A percentile compares a stretch with the other conserved stretches of the same genome.
Conservation (phyloP, 2,113 vertebrate species). For the Grallaria varia region DNA sequence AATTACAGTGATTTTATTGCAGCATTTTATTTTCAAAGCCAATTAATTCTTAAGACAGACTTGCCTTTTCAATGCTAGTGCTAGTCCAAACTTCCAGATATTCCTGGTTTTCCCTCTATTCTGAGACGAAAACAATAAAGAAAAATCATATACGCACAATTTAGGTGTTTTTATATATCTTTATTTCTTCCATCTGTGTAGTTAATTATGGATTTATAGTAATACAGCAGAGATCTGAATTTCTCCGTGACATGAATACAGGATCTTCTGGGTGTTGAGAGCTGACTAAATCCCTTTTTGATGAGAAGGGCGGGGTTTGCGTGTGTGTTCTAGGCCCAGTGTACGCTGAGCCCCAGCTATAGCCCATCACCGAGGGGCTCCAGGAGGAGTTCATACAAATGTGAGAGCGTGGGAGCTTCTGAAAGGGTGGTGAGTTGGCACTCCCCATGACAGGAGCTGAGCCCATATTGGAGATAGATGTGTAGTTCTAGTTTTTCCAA, state of each 20-base stretch:
- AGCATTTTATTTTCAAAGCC: not conserved
- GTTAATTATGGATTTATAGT: not conserved
- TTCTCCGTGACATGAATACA: not conserved
- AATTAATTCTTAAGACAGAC: not conserved
- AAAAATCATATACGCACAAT: not conserved
- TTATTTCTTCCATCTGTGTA: not conserved
- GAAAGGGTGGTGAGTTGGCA: not conserved
- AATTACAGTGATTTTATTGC: not conserved
- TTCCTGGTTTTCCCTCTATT: not conserved
- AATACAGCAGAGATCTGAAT: not conserved
- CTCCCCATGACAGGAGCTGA: not conserved
- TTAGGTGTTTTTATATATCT: not conserved
- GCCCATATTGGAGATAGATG: accelerated
- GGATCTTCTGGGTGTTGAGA: not conserved
- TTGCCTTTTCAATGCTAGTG: not conserved
- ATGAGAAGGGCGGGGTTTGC: not conserved
- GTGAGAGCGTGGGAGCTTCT: not conserved
- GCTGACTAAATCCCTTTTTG: not conserved
- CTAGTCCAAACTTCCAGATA: not conserved
- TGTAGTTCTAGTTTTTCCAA: accelerated
- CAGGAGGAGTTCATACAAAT: not conserved
- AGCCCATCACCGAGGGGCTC: not conserved
- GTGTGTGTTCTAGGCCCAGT: not conserved
- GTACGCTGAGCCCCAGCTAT: not conserved
- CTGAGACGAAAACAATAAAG: not conserved